phyloP scores from a whole-genome alignment of 92 coral and sea anemone genomes.

The Chrysogorgia sp. region DNA sequence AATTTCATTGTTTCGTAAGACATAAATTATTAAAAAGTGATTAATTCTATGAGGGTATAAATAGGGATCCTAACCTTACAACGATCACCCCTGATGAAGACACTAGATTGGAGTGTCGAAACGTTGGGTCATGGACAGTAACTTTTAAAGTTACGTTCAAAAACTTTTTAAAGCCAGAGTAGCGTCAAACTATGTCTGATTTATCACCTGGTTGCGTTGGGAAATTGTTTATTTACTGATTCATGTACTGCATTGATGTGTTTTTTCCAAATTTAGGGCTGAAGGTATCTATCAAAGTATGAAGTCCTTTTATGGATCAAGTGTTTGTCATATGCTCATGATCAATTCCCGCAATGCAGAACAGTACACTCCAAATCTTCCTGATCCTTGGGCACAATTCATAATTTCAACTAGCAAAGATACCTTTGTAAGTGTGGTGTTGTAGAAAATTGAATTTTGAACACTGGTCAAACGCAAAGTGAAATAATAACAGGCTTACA shows the following conservation, averaged over 20 bases:
- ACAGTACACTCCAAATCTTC: conserved; percentile 72
- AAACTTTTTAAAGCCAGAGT: too few relatives aligned
- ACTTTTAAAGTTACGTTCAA: too few relatives aligned
- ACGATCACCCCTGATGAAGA: too few relatives aligned
- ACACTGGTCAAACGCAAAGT: not conserved
- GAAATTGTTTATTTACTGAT: too few relatives aligned
- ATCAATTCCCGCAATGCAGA: conserved; percentile 78
- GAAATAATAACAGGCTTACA: not conserved
- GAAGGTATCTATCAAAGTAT: conserved; percentile 95
- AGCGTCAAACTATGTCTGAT: too few relatives aligned
- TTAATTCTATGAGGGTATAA: too few relatives aligned
- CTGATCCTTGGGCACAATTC: conserved; percentile 98
- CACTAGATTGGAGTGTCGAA: too few relatives aligned
- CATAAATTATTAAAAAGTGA: too few relatives aligned
- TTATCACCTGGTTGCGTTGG: too few relatives aligned
- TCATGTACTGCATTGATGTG: not conserved
- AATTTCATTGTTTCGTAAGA: too few relatives aligned
- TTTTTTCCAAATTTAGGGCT: conserved; percentile 66
- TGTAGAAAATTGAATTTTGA: not conserved
- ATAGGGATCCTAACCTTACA: too few relatives aligned
- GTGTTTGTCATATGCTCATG: conserved; percentile 88
- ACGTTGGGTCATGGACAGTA: too few relatives aligned
- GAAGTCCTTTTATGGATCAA: conserved; percentile 95
- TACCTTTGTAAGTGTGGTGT: conserved; percentile 66
- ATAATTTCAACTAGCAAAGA: conserved; percentile 89